These are phyloP conservation scores for Aromia moschata DNA, from an alignment of 2,888 invertebrate species.

Conservation along the genomic window DNA sequence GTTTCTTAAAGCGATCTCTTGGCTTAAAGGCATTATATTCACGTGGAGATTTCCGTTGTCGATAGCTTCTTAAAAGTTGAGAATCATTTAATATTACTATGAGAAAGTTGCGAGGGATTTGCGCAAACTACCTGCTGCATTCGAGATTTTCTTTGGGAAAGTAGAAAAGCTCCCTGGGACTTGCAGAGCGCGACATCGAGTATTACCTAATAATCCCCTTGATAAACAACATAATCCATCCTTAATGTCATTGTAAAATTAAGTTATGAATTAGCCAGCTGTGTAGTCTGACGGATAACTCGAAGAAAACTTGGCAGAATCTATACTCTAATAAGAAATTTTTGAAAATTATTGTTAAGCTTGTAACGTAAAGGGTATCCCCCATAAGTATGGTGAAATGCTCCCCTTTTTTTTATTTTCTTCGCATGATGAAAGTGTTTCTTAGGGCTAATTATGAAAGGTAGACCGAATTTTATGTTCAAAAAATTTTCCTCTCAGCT, in stretches of 20 bases:
- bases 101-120: background rate
- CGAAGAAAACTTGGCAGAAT: background rate
- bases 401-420: no score
- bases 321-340: background rate
- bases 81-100: background rate
- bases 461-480: no score
- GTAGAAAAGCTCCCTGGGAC: background rate
- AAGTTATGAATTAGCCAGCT: background rate
- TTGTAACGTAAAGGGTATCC: no score
- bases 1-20: no score
- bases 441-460: no score
- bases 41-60: no score
- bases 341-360: no score
- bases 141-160: background rate
- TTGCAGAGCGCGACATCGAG: background rate
- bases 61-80: no score
- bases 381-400: no score
- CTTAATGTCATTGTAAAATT: slow-evolving; percentile 1
- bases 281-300: background rate
- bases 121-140: background rate
- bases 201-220: background rate
- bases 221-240: background rate
- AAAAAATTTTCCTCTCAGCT: no score
- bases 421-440: no score
- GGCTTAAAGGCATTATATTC: no score